A percentile compares a stretch with the other conserved stretches of the same genome.
Evolutionary conservation across 2,113 vertebrate genomes (phyloP).

Genomic region (Gopherus evgoodei): DNA sequence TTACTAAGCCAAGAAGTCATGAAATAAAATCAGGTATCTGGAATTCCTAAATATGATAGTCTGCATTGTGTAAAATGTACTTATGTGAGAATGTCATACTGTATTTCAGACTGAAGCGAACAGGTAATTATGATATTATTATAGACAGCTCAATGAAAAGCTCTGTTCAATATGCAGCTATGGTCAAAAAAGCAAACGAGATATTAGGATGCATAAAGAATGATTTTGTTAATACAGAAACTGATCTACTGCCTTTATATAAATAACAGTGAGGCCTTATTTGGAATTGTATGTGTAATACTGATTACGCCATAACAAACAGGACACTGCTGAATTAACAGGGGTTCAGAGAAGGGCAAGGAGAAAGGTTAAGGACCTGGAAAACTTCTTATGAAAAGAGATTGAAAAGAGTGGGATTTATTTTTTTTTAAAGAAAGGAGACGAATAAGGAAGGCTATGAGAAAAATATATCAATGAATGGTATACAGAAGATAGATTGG

Average conservation of each 20-base stretch:
- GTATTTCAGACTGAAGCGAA: neutral
- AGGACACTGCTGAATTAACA: neutral
- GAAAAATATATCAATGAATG: neutral
- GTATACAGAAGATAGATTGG: neutral
- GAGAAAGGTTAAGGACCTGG: neutral
- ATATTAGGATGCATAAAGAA: neutral
- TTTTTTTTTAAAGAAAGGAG: neutral
- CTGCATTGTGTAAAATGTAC: neutral
- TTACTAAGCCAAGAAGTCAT: accelerated
- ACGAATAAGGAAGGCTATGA: neutral
- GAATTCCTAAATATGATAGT: neutral
- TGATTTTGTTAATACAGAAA: neutral
- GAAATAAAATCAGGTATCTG: neutral
- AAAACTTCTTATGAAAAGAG: neutral
- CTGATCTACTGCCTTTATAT: neutral
- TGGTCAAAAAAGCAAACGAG: neutral
- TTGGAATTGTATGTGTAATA: neutral
- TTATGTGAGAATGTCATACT: neutral
- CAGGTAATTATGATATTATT: neutral
- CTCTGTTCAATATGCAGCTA: neutral
- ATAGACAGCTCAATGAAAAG: neutral
- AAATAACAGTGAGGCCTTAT: neutral
- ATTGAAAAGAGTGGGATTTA: neutral
- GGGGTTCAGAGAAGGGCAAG: neutral
- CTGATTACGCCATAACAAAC: neutral